Base-by-base conservation (phyloP, 2,888 invertebrate species). In the Calameuta idolon region DNA sequence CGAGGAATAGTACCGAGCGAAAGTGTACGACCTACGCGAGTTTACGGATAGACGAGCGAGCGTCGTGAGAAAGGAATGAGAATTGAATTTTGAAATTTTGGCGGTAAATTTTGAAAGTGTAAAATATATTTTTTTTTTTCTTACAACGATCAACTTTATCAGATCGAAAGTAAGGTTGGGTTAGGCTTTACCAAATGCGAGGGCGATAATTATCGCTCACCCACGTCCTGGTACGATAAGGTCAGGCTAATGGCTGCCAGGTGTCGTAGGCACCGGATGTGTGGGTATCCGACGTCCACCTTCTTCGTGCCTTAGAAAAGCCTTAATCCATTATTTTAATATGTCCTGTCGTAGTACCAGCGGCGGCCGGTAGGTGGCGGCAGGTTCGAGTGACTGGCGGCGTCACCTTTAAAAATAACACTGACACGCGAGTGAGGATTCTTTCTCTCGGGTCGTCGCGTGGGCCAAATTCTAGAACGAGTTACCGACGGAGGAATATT, bases 211-310 rank as follows among this genome's bases (percentile, higher is more conserved):
- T 12, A 23, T 55, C 55, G 23, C 2, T 55, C 55, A 23, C 55
- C 55, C 55, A 55, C 55, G 55, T 55, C 23, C 23, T 55, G 55
- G 35, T 12, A 34, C 34, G 35, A 71, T 76, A 78, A 75, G 75
- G 40, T 75, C 71, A 69, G 12, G 31, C 69, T 69, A 79, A 71
- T 34, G 33, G 71, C 71, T 75, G 79, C 77, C 75, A 80, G 80
- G 79, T 75, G 77, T 79, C 78, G 77, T 74, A 40, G 23, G 76
- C 80, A 76, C 78, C 78, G 80, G 80, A 80, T 78, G 76, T 76
- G 80, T 80, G 76, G 80, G 80, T n/a, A 74, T 15, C n/a, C 76
- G 31, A 74, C 30, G 71, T 74, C 74, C 71, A 69, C 40, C 69
- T 9, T 34, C 69, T 55, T 33, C 23, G 34, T 68, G 71, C 5